Evolutionary conservation across 2,888 invertebrate genomes (phyloP).

Genomic region (Rotaria sp.): DNA sequence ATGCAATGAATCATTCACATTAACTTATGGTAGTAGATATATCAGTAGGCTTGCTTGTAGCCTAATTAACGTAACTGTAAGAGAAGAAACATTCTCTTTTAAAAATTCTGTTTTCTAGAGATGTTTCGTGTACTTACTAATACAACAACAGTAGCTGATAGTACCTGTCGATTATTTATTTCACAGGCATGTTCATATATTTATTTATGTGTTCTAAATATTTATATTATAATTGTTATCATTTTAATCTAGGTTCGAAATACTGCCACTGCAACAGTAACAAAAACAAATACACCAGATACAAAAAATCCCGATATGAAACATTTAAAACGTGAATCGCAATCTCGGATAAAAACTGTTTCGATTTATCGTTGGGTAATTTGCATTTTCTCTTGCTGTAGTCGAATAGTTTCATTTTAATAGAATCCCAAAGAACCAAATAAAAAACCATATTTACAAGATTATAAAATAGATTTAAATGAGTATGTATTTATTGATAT

Average conservation of each 20-base stretch:
- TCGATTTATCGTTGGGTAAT: conserved; percentile 37
- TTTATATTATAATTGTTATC: too few species aligned
- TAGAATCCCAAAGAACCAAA: conserved; percentile 42
- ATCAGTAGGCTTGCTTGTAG: too few species aligned
- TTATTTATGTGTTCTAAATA: too few species aligned
- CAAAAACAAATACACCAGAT: neutral
- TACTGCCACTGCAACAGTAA: neutral
- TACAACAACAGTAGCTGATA: neutral
- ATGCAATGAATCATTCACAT: too few species aligned
- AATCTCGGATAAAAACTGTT: conserved; percentile 35
- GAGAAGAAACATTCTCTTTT: too few species aligned
- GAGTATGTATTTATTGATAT: neutral
- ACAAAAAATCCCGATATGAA: neutral
- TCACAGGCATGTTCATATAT: neutral
- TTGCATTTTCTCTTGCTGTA: too few species aligned
- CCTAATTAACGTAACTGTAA: too few species aligned
- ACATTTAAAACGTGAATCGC: neutral
- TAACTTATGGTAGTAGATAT: too few species aligned
- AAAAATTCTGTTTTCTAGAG: neutral
- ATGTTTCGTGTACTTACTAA: neutral
- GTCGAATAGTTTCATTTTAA: neutral
- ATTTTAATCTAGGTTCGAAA: neutral
- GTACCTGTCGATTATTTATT: neutral
- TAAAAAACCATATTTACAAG: conserved; percentile 56
- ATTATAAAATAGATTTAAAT: conserved; percentile 71